Evolutionary conservation across 2,113 vertebrate genomes (phyloP).

Genomic region (Nesoenas mayeri): DNA sequence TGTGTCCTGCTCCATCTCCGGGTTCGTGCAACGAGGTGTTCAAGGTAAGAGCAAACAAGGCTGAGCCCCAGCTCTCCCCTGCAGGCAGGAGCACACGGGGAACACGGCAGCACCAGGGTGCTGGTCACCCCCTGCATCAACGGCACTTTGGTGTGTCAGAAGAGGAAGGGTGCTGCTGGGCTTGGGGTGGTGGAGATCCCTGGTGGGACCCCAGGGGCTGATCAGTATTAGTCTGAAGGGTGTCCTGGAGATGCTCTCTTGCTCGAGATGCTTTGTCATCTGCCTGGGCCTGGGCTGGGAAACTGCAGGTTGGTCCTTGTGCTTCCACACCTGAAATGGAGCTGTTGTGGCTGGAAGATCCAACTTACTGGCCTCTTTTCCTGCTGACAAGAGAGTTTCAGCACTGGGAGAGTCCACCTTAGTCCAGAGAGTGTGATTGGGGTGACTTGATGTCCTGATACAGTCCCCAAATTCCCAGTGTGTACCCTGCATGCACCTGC

Average conservation of each 20-base stretch:
- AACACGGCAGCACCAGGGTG: neutral
- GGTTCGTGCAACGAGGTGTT: neutral
- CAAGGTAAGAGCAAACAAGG: constrained; percentile 22
- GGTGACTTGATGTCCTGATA: neutral
- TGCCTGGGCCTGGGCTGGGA: neutral
- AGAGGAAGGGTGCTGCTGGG: neutral
- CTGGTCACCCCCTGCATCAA: neutral
- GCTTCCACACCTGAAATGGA: rapidly evolving
- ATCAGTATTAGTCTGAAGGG: neutral
- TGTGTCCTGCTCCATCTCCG: neutral
- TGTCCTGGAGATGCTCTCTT: neutral
- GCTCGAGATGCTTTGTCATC: neutral
- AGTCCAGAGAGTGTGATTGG: neutral
- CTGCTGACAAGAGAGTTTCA: neutral
- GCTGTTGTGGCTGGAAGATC: neutral
- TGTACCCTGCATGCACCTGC: rapidly evolving
- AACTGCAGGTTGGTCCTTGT: rapidly evolving
- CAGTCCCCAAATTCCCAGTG: neutral
- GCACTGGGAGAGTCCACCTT: neutral
- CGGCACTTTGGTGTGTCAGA: neutral
- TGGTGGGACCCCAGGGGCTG: neutral
- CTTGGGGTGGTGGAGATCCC: neutral
- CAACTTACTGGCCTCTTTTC: neutral
- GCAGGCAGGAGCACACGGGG: rapidly evolving
- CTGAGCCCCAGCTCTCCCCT: neutral